These are phyloP conservation scores for Strigops habroptila DNA, from an alignment of 2,113 vertebrate species.

Conservation along the genomic window DNA sequence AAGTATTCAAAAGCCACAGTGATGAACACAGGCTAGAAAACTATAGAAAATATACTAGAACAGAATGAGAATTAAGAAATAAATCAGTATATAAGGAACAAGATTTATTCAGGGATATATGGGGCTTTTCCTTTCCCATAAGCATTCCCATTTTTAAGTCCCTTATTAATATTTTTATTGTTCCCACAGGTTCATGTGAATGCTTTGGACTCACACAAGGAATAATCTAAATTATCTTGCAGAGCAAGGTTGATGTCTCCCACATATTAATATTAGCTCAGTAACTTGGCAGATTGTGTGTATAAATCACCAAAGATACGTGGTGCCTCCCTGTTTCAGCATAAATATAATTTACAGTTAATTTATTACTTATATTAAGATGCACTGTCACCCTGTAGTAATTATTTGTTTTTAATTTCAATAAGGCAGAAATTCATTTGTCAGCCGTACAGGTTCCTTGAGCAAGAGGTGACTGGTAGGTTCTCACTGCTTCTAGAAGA, in stretches of 20 bases:
- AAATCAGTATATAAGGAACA: not conserved
- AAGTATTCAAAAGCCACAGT: not conserved
- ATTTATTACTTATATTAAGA: constrained; percentile 37
- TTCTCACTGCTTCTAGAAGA: not conserved
- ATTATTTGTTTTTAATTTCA: constrained; percentile 53
- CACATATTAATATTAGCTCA: constrained; percentile 48
- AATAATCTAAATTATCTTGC: constrained; percentile 37
- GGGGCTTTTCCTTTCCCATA: not conserved
- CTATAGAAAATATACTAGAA: not conserved
- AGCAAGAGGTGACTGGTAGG: not conserved
- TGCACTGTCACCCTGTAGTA: not conserved
- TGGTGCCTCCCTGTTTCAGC: constrained; percentile 14
- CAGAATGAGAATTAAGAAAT: not conserved
- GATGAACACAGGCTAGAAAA: not conserved
- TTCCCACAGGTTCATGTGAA: not conserved
- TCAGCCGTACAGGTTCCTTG: not conserved
- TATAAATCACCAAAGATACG: constrained; percentile 45
- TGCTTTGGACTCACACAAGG: not conserved
- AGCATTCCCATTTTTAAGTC: not conserved
- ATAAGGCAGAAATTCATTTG: constrained; percentile 9
- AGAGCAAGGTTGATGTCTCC: constrained; percentile 9
- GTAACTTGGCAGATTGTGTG: constrained; percentile 15
- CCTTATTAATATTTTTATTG: not conserved
- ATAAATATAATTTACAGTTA: constrained; percentile 14
- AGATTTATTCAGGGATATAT: not conserved